Conservation (phyloP, 2,113 vertebrate species). For the Daubentonia madagascariensis region DNA sequence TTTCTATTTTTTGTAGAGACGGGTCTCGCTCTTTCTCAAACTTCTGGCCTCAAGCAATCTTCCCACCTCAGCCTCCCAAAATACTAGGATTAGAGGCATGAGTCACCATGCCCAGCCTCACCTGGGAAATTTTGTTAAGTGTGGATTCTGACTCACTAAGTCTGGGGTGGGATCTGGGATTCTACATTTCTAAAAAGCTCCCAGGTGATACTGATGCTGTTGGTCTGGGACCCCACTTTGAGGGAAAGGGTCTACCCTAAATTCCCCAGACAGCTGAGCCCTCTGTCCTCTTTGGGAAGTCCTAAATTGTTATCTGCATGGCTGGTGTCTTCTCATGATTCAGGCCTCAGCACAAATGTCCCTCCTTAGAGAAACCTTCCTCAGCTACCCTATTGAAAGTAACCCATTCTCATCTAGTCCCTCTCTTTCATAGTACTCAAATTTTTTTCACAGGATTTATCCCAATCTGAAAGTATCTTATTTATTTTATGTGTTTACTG, state of each 20-base stretch:
- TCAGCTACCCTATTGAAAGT: neutral
- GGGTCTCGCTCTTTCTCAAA: too few species aligned
- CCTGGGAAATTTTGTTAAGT: neutral
- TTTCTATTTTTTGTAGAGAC: too few species aligned
- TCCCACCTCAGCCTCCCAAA: too few species aligned
- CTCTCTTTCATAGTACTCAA: neutral
- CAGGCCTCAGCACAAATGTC: neutral
- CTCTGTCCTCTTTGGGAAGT: neutral
- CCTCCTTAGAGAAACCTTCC: neutral
- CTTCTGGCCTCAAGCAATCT: too few species aligned
- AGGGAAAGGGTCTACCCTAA: neutral
- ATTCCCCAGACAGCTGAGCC: neutral
- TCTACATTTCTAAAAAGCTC: neutral
- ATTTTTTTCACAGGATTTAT: neutral
- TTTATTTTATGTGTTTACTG: neutral
- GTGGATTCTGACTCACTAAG: neutral
- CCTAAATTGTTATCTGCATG: neutral
- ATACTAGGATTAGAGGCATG: too few species aligned
- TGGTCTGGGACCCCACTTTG: neutral
- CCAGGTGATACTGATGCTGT: neutral
- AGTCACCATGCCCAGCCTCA: too few species aligned
- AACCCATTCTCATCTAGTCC: neutral
- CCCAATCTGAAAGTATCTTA: neutral
- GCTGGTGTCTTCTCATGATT: neutral
- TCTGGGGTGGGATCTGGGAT: neutral